These are phyloP conservation scores for Sycophila texana DNA, from an alignment of 2,888 invertebrate species.

Conservation along the genomic window DNA sequence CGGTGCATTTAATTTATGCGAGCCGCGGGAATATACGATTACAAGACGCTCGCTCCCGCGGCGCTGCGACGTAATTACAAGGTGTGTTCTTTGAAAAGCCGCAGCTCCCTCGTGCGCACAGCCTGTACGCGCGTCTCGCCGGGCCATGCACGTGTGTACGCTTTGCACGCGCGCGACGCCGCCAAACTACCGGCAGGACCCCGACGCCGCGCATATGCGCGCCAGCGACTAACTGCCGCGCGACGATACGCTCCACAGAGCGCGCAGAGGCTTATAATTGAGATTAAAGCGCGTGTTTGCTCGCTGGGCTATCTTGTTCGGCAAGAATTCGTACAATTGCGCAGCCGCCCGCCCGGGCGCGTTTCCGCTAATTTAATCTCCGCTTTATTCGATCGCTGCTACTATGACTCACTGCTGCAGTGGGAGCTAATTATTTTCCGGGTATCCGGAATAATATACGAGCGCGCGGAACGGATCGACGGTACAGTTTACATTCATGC, in stretches of 20 bases:
- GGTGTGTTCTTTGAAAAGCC: slow-evolving; percentile 43
- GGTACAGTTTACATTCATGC: background rate
- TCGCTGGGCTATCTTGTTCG: background rate
- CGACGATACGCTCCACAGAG: background rate
- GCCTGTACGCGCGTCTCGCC: background rate
- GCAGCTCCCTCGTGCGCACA: background rate
- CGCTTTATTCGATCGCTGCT: background rate
- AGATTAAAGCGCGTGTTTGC: slow-evolving; percentile 43
- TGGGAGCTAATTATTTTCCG: background rate
- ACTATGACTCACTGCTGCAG: background rate
- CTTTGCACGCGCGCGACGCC: background rate
- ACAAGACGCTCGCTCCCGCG: slow-evolving; percentile 13
- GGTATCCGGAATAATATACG: background rate
- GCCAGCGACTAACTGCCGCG: too few relatives aligned
- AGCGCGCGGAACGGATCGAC: background rate
- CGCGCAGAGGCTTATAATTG: slow-evolving; percentile 38
- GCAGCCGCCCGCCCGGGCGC: too few relatives aligned
- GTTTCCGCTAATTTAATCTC: too few relatives aligned
- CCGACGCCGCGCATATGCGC: too few relatives aligned
- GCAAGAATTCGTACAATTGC: slow-evolving; percentile 35
- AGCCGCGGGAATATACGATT: slow-evolving; percentile 14
- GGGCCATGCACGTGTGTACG: background rate
- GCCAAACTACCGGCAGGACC: too few relatives aligned
- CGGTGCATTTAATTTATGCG: slow-evolving; percentile 9
- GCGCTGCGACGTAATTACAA: slow-evolving; percentile 25